Evolutionary conservation across 2,797 vertebrate species (phyloP).

Genomic region (Parauchenoglanis ngamensis): DNA sequence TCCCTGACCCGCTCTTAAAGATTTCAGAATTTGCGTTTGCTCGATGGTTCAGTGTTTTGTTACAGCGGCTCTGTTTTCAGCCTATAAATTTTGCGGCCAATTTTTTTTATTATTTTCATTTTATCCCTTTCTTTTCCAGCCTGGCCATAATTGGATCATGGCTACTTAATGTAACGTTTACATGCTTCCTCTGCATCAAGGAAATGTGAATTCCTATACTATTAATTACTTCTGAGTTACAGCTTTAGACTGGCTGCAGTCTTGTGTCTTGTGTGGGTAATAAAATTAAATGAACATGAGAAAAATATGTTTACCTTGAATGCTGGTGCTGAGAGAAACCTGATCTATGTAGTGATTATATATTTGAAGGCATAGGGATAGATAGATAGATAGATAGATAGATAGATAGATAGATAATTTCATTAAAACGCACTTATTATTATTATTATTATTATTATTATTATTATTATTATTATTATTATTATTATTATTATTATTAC

Average conservation of each 20-base stretch:
- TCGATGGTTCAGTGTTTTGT: constrained; percentile 69
- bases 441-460: too few species aligned
- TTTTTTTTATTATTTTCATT: constrained; percentile 45
- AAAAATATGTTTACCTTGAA: not conserved
- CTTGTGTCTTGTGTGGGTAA: not conserved
- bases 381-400: not conserved
- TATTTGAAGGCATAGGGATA: not conserved
- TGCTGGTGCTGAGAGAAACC: not conserved
- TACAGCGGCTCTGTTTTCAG: constrained; percentile 76
- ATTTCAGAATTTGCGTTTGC: constrained; percentile 66
- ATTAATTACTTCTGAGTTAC: constrained; percentile 26
- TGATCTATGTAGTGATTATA: not conserved
- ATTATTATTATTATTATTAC: too few species aligned
- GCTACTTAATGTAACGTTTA: constrained; percentile 65
- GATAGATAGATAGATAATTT: not conserved
- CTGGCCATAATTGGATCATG: constrained; percentile 71
- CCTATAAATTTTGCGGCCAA: constrained; percentile 82
- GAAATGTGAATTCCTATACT: constrained; percentile 12
- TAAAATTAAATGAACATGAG: not conserved
- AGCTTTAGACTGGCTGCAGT: not conserved
- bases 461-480: too few species aligned
- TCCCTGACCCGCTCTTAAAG: constrained; percentile 73
- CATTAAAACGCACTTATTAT: not conserved
- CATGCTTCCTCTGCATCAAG: constrained; percentile 5
- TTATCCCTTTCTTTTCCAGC: constrained; percentile 33